Evolutionary conservation across 2,888 invertebrate genomes (phyloP).

Genomic region (Magallana nippona): DNA sequence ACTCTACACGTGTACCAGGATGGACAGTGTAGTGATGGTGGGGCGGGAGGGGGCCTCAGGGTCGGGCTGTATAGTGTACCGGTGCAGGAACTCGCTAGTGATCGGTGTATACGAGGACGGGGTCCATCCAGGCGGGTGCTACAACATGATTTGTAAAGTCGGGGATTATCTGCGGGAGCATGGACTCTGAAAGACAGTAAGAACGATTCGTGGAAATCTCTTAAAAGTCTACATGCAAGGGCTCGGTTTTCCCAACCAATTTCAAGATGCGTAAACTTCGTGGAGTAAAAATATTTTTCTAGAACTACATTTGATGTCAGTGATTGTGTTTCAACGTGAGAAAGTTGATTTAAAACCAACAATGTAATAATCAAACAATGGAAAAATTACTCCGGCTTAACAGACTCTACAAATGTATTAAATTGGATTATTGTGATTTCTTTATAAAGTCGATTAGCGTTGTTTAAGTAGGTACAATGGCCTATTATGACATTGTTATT

Average conservation of each 20-base stretch:
- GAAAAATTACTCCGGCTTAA: background rate
- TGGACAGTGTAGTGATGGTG: constrained; percentile 62
- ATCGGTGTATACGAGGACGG: constrained; percentile 67
- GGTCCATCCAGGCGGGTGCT: constrained; percentile 67
- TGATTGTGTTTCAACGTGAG: constrained; percentile 6
- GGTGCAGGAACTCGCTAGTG: constrained; percentile 64
- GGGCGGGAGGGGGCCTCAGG: constrained; percentile 63
- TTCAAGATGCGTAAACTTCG: too few relatives aligned
- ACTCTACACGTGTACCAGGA: constrained; percentile 62
- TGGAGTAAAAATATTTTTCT: too few relatives aligned
- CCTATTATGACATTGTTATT: constrained; percentile 5
- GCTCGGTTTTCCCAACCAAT: too few relatives aligned
- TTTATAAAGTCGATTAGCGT: constrained; percentile 5
- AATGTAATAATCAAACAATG: background rate
- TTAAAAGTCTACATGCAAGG: too few relatives aligned
- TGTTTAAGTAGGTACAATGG: background rate
- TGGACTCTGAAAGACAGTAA: constrained; percentile 59
- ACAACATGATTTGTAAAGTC: constrained; percentile 63
- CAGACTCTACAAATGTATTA: background rate
- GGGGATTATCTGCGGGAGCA: constrained; percentile 69
- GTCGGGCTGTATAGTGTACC: constrained; percentile 65
- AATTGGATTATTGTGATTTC: constrained; percentile 24
- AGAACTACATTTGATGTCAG: background rate
- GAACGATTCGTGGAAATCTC: too few relatives aligned
- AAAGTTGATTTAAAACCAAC: background rate